A percentile compares a stretch with the other conserved stretches of the same genome.
These are phyloP conservation scores for Lithobates sylvaticus DNA, from an alignment of 2,797 vertebrate species.

Conservation along the genomic window DNA sequence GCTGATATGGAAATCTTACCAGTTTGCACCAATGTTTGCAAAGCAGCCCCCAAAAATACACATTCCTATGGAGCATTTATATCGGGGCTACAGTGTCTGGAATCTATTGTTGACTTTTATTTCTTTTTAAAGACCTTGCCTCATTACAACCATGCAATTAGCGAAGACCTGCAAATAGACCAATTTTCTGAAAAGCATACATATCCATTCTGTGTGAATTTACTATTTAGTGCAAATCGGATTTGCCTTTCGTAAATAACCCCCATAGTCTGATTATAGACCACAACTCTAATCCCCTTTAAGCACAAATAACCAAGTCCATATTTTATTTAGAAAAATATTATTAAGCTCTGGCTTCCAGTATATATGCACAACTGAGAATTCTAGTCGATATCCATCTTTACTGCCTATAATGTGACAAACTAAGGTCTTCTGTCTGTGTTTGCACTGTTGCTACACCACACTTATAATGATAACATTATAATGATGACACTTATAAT, in stretches of 20 bases:
- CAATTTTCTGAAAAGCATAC: neutral
- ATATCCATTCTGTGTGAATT: neutral
- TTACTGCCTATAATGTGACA: too few relatives aligned
- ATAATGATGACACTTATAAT: too few relatives aligned
- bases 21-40: too few relatives aligned
- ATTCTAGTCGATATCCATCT: too few relatives aligned
- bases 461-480: too few relatives aligned
- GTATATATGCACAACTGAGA: too few relatives aligned
- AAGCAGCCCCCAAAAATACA: neutral
- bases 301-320: neutral
- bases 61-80: neutral
- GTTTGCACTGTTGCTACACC: too few relatives aligned
- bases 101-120: neutral
- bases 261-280: too few relatives aligned
- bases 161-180: neutral
- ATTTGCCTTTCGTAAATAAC: too few relatives aligned
- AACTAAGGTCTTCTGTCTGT: too few relatives aligned
- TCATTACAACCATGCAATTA: neutral
- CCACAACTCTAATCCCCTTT: neutral
- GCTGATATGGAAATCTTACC: neutral
- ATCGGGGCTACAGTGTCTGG: neutral
- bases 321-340: too few relatives aligned
- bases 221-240: constrained; percentile 25
- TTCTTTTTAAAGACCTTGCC: neutral
- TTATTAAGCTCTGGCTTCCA: too few relatives aligned